Evolutionary conservation across 2,113 vertebrate genomes (phyloP).

Genomic region (Rhizomys pruinosus): DNA sequence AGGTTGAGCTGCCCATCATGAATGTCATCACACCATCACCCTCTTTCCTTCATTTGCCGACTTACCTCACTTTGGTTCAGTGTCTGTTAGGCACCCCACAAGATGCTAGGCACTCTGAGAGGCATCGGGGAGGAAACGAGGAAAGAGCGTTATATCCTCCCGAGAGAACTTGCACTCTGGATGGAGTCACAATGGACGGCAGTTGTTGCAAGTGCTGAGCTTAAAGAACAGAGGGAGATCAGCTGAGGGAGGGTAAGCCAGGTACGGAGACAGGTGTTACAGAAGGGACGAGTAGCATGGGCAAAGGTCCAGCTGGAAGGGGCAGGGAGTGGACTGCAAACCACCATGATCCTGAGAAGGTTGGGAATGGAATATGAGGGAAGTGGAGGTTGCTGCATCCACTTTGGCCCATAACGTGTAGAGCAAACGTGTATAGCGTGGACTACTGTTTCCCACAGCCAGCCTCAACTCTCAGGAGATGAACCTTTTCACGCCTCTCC

Average conservation of each 20-base stretch:
- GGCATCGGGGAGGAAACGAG: not conserved
- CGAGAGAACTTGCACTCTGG: constrained; percentile 20
- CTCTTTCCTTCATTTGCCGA: not conserved
- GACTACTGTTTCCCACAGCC: not conserved
- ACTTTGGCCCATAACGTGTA: not conserved
- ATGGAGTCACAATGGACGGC: not conserved
- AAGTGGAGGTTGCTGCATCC: constrained; percentile 27
- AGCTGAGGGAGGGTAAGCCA: not conserved
- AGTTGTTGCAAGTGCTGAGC: not conserved
- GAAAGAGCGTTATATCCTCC: not conserved
- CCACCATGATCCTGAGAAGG: not conserved
- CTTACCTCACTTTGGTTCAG: not conserved
- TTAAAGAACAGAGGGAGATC: not conserved
- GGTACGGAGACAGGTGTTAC: not conserved
- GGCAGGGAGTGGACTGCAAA: not conserved
- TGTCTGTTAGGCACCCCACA: not conserved
- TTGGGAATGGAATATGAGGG: not conserved
- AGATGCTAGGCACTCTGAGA: not conserved
- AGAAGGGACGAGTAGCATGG: not conserved
- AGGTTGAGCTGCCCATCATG: not conserved
- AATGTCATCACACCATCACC: not conserved
- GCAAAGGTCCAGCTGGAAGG: not conserved
- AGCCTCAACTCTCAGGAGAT: not conserved
- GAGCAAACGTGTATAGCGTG: not conserved
- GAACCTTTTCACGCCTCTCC: not conserved